These are phyloP conservation scores for Artibeus lituratus DNA, from an alignment of 2,797 vertebrate species.

Conservation along the genomic window DNA sequence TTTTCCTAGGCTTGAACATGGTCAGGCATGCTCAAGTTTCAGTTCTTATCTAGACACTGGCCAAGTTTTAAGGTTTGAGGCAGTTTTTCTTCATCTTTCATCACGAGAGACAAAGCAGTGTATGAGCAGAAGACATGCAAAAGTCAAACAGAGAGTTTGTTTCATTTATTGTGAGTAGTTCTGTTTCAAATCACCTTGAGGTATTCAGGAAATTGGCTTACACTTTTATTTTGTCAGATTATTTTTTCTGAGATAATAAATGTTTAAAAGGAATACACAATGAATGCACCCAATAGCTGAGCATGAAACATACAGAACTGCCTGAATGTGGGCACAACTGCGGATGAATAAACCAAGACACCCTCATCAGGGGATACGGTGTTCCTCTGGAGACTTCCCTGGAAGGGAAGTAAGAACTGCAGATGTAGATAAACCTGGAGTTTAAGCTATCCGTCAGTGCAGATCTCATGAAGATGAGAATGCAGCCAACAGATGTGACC, in stretches of 20 bases:
- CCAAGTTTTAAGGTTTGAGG: background rate
- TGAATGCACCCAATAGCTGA: background rate
- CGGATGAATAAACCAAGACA: constrained; percentile 48
- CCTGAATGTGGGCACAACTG: background rate
- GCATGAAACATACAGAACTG: background rate
- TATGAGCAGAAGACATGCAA: background rate
- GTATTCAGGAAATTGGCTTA: background rate
- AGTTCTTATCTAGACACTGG: constrained; percentile 5
- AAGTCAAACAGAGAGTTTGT: background rate
- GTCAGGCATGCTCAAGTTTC: constrained; percentile 18
- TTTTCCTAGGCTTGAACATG: constrained; percentile 23
- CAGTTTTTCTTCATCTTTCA: background rate
- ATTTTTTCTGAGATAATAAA: background rate
- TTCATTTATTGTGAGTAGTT: background rate
- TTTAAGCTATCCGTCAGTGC: constrained; percentile 44
- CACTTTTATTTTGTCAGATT: constrained; percentile 16
- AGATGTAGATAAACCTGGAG: background rate
- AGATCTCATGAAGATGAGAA: constrained; percentile 54
- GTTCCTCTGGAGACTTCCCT: background rate
- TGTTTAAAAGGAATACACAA: background rate
- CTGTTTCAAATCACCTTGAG: constrained; percentile 24
- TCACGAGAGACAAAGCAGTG: background rate
- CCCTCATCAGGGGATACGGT: background rate
- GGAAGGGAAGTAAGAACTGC: background rate
- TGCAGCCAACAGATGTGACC: constrained; percentile 50